Evolutionary conservation across 1,140 invertebrate species (phyloP).

Genomic region (Colletes latitarsis): DNA sequence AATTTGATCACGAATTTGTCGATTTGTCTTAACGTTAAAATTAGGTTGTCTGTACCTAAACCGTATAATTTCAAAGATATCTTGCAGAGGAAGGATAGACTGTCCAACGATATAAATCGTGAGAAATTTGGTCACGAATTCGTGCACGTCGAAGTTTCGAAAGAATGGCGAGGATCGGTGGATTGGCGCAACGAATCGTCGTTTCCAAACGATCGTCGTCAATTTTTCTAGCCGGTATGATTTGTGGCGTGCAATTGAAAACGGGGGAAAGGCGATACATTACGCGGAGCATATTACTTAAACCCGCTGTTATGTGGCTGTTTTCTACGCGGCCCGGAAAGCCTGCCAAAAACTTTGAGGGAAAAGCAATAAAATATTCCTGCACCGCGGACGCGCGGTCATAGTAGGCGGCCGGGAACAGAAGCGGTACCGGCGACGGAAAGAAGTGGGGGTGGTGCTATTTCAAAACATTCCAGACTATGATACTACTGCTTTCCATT

Average conservation of each 20-base stretch:
- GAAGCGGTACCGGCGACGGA: not conserved
- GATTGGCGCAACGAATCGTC: not conserved
- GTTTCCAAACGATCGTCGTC: too few relatives aligned
- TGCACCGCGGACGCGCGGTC: not conserved
- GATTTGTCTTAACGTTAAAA: too few relatives aligned
- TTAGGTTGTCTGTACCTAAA: too few relatives aligned
- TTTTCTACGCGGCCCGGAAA: not conserved
- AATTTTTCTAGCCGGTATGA: not conserved
- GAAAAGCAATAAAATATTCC: slow-evolving; percentile 47
- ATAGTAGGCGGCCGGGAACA: not conserved
- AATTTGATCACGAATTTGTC: too few relatives aligned
- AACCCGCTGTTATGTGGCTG: slow-evolving; percentile 14
- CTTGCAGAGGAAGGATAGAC: too few relatives aligned
- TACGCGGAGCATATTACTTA: slow-evolving; percentile 2
- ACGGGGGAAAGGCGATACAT: not conserved
- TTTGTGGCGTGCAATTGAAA: slow-evolving; percentile 14
- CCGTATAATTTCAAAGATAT: too few relatives aligned
- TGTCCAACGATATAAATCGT: too few relatives aligned
- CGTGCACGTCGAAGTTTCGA: not conserved
- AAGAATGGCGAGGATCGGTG: not conserved
- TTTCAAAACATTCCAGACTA: slow-evolving; percentile 74
- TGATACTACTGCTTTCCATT: slow-evolving; percentile 74
- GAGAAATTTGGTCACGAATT: too few relatives aligned
- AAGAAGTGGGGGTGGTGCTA: slow-evolving; percentile 57
- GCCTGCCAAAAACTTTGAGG: slow-evolving; percentile 40